These are phyloP conservation scores for Protomyctophum bolini DNA, from an alignment of 2,113 vertebrate species.

Conservation along the genomic window DNA sequence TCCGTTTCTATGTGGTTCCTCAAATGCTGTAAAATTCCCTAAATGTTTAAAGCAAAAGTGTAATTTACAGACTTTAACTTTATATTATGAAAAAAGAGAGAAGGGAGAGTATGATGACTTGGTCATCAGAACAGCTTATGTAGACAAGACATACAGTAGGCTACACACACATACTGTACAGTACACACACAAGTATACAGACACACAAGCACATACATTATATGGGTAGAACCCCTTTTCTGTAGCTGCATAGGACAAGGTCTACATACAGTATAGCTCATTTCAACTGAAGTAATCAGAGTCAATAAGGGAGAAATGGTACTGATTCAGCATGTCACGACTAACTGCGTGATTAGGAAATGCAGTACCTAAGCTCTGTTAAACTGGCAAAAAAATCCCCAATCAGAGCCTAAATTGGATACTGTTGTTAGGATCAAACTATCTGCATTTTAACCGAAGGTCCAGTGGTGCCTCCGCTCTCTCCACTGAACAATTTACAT, in stretches of 20 bases:
- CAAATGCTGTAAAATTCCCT: too few species aligned
- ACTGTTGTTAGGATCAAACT: conserved; percentile 30
- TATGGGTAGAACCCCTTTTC: not conserved
- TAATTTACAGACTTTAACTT: too few species aligned
- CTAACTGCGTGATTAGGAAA: conserved; percentile 26
- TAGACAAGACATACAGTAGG: conserved; percentile 2
- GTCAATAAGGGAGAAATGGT: conserved; percentile 32
- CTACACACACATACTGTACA: not conserved
- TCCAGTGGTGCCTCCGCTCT: conserved; percentile 14
- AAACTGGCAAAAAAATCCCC: conserved; percentile 34
- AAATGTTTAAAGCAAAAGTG: too few species aligned
- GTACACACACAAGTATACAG: not conserved
- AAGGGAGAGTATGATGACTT: too few species aligned
- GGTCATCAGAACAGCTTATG: too few species aligned
- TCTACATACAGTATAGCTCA: conserved; percentile 43
- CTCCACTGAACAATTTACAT: conserved; percentile 30
- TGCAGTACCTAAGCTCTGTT: conserved; percentile 18
- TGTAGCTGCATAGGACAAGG: not conserved
- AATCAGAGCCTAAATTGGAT: conserved; percentile 27
- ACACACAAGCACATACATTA: not conserved
- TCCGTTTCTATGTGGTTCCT: too few species aligned
- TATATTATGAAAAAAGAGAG: too few species aligned
- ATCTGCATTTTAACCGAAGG: conserved; percentile 23
- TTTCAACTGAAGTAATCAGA: conserved; percentile 39
- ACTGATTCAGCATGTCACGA: conserved; percentile 45